phyloP scores from a whole-genome alignment of 2,113 vertebrate species.

The Epinephelus fuscoguttatus region DNA sequence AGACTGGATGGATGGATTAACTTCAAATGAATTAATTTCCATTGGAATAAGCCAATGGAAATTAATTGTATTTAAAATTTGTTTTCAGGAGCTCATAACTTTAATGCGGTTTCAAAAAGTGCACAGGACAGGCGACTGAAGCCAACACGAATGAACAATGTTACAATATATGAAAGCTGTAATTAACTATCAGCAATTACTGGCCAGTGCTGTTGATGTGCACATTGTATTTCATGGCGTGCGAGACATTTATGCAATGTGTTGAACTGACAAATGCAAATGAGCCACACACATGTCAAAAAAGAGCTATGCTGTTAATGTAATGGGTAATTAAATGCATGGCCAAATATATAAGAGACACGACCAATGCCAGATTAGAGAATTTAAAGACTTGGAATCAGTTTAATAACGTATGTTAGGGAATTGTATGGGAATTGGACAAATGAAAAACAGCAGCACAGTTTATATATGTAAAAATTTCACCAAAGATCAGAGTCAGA shows the following conservation, averaged over 20 bases:
- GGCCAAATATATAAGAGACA: not conserved
- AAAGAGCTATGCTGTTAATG: not conserved
- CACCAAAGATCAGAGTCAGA: not conserved
- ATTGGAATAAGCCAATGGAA: not conserved
- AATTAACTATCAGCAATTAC: constrained; percentile 14
- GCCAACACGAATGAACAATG: not conserved
- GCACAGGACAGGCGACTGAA: not conserved
- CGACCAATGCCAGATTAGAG: not conserved
- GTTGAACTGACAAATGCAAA: constrained; percentile 7
- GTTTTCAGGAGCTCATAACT: not conserved
- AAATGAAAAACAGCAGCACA: not conserved
- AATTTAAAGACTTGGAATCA: not conserved
- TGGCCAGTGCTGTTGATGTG: not conserved
- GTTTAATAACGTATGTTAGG: too few relatives aligned
- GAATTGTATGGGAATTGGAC: not conserved
- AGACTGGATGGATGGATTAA: too few relatives aligned
- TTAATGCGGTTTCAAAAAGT: not conserved
- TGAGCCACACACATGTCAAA: not conserved
- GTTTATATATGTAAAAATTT: not conserved
- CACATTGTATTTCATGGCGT: not conserved
- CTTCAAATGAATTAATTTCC: not conserved
- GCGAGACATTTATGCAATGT: not conserved
- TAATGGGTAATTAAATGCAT: not conserved
- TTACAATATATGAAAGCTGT: not conserved
- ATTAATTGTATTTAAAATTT: not conserved